Conservation (phyloP, 2,888 invertebrate genomes). For the Ephialtes manifestator region DNA sequence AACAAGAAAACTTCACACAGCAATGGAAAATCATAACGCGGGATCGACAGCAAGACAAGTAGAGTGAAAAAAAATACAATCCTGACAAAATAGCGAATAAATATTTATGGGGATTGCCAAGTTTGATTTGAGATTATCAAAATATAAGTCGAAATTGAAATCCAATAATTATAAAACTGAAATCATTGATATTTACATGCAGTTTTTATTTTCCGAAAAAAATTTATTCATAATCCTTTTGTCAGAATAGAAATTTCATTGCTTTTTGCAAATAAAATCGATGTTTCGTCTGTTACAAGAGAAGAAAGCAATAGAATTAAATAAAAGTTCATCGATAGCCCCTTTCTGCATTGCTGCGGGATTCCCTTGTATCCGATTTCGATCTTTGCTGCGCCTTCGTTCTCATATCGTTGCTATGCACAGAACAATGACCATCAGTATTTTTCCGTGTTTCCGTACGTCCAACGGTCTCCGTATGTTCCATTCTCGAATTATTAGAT, state of each 20-base stretch:
- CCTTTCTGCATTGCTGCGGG: slow-evolving; percentile 24
- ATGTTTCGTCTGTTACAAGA: no score
- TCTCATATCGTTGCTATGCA: background rate
- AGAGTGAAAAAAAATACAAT: background rate
- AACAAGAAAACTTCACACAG: background rate
- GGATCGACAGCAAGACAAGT: background rate
- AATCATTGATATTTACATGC: background rate
- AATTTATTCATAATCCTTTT: background rate
- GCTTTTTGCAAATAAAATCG: background rate
- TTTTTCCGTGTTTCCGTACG: background rate
- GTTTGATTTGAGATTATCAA: background rate
- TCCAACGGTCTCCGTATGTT: background rate
- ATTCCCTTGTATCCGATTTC: slow-evolving; percentile 54
- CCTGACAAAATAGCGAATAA: background rate
- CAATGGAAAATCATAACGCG: background rate
- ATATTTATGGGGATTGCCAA: background rate
- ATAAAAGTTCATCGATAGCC: slow-evolving; percentile 24
- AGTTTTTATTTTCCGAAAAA: background rate
- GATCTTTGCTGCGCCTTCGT: slow-evolving; percentile 48
- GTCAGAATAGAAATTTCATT: background rate
- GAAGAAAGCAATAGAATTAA: background rate
- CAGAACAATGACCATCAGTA: background rate
- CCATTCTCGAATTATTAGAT: slow-evolving; percentile 20
- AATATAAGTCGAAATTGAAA: background rate
- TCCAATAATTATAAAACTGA: background rate